Base-by-base conservation (phyloP, 2,888 invertebrate genomes). In the Lasioglossum malachurum region DNA sequence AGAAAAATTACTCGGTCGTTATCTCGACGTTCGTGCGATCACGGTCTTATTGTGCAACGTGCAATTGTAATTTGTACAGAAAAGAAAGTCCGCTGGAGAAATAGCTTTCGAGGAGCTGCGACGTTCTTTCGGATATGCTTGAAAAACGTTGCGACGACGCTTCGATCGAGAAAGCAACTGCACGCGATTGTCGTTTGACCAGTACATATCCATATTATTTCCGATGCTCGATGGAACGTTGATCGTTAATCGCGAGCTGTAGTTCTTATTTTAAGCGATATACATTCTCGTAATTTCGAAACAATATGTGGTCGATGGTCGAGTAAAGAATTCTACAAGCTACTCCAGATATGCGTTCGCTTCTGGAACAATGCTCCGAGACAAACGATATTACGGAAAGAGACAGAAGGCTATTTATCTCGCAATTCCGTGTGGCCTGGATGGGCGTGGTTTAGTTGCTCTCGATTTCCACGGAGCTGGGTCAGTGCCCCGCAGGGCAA, bases 391-490 rank as follows among this genome's bases (percentile, higher is more conserved):
- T 16, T 16, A 64, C n/a, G 16, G 31, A 14, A 31, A 5, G 64
- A 14, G 64, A 64, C 31, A 31, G 64, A 16, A 64, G 7, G 31
- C 31, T 64, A 64, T 64, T 31, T 31, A 64, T 64, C 64, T 31
- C 64, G 64, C 64, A 7, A 31, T 64, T 64, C 64, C 27, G 64
- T 12, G 31, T 31, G 16, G 64, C 31, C 16, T 16, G 64, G 4
- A 64, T 64, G 64, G 64, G 64, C 64, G 64, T 64, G 31, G 64
- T 31, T 64, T 64, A 27, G 64, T 31, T 44, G 49, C 72, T 49
- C 23, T 53, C 75, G 71, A 31, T 71, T 75, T 27, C 41, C 41
- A 31, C 80, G 82, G 77, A 77, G 75, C 78, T 60, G 67, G 74
- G 73, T 84, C 81, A 57, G 69, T 71, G 35, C 38, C 49, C 41